These are phyloP conservation scores for Eupithecia subfuscata DNA, from an alignment of 2,888 invertebrate genomes.

Conservation along the genomic window DNA sequence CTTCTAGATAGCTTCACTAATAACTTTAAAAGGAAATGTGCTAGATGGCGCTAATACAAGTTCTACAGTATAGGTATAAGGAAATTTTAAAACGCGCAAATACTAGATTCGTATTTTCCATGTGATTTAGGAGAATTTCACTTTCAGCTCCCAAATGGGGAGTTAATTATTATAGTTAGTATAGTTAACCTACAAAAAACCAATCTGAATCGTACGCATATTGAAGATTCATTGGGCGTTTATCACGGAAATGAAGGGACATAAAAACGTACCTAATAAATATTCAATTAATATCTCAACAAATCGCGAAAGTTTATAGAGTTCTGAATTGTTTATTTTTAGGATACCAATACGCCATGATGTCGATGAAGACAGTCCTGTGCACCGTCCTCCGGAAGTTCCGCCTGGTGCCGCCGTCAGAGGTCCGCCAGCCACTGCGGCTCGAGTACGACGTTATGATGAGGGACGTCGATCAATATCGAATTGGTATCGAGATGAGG, in stretches of 20 bases:
- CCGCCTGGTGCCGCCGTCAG: conserved; percentile 36
- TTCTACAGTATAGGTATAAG: no score
- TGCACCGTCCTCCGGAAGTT: conserved; percentile 50
- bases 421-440: conserved; percentile 47
- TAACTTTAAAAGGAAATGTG: no score
- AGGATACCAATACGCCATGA: conserved; percentile 37
- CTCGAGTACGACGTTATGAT: conserved; percentile 60
- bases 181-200: no score
- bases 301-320: not conserved
- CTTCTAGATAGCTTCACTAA: not conserved
- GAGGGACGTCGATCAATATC: conserved; percentile 58
- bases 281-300: not conserved
- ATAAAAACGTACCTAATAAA: not conserved
- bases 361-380: conserved; percentile 59
- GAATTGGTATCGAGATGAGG: conserved; percentile 44
- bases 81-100: not conserved
- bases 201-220: no score
- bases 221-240: no score
- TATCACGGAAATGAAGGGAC: no score
- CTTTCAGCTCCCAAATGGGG: no score
- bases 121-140: no score
- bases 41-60: no score
- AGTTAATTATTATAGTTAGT: no score
- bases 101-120: no score
- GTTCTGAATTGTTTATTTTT: conserved; percentile 8